Evolutionary conservation across 2,113 vertebrate genomes (phyloP), one percentile per base, ranked within the genome.

Genomic region (Leucopsar rothschildi): DNA sequence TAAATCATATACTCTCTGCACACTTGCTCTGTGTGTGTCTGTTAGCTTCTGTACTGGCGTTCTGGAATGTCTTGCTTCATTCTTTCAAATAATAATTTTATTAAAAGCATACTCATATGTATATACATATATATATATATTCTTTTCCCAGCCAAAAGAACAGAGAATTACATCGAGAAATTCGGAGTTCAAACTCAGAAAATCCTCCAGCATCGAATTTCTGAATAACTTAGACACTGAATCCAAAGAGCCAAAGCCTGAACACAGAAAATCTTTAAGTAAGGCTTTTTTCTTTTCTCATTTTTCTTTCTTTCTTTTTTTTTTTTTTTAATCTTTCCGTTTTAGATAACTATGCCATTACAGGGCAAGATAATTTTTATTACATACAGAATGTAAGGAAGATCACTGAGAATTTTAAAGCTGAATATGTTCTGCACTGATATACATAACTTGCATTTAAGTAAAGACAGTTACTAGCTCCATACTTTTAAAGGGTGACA

Each of bases 241-340:
- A 82, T 92, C 96, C 78, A 99, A 98, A 97, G 98, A 99, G 79
- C 92, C 97, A 94, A 99, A 98, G 97, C 97, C 98, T 93, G 98
- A 98, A 86, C 96, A 98, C 96, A 98, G 98, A 97, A 98, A 98
- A 97, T 99, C 98, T 95, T 96, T 99, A 97, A 98, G 98, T 99
- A 97, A 98, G 98, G 86, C 42, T 44, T 81, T 89, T 94, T 90
- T 47, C 39, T 50, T 86, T 86, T 91, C 86, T 88, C 33, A 21
- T 97, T 86, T 83, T 61, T 85, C 88, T 78, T 79, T 52, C 17
- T 20, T 61, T 81, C 52, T 76, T 14, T 55, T 66, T 93, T 37
- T 37, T 37, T 81, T 31, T 63, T 63, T 72, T 55, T 57, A 27
- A 60, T n/a, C 61, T 95, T 93, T 52, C 42, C 42, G 96, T 96